These are phyloP conservation scores for Onychostruthus taczanowskii DNA, from an alignment of 2,113 vertebrate species.

Conservation along the genomic window DNA sequence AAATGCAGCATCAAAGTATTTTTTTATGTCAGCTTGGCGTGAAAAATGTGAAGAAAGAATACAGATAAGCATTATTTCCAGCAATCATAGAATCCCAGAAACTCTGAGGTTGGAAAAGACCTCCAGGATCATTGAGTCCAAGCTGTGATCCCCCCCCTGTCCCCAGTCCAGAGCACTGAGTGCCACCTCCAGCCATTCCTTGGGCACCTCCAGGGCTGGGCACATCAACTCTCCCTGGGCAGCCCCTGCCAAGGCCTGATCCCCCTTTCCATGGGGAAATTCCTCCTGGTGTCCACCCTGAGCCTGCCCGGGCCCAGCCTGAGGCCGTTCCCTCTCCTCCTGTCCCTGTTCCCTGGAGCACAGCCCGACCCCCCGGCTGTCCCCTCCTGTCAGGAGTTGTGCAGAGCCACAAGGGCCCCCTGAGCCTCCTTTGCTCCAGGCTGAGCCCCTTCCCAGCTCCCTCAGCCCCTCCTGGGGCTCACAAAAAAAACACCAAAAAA, in stretches of 20 bases:
- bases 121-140: background rate
- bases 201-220: background rate
- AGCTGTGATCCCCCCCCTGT: fast-evolving
- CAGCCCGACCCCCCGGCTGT: background rate
- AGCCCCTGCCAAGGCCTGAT: fast-evolving
- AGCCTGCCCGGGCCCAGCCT: background rate
- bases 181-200: fast-evolving
- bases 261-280: background rate
- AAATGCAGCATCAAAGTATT: background rate
- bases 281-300: fast-evolving
- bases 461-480: fast-evolving
- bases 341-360: background rate
- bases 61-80: background rate
- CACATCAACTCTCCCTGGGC: background rate
- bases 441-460: background rate
- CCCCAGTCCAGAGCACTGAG: background rate
- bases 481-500: too few relatives aligned
- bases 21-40: background rate
- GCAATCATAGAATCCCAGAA: background rate
- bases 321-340: background rate
- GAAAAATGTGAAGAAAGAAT: background rate
- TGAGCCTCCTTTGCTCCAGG: background rate
- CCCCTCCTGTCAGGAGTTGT: background rate
- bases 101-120: background rate
- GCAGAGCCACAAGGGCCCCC: background rate